Conservation (phyloP, 2,888 invertebrate genomes). For the Netelia inedita region DNA sequence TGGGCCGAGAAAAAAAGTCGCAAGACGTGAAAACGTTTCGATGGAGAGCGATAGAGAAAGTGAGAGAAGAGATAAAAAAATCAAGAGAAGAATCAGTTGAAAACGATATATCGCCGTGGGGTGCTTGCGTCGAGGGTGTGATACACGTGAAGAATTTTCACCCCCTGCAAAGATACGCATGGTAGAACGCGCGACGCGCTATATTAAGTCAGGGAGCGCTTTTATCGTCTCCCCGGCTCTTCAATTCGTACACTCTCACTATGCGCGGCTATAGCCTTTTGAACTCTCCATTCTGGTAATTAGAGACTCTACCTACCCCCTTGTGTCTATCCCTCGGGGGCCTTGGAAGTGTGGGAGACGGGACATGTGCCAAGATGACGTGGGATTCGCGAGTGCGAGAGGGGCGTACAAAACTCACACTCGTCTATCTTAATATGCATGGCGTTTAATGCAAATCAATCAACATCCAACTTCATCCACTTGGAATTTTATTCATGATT, state of each 20-base stretch:
- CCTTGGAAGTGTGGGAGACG: slow-evolving; percentile 34
- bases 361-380: slow-evolving; percentile 32
- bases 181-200: slow-evolving; percentile 44
- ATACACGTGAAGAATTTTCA: slow-evolving; percentile 21
- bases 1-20: slow-evolving; percentile 27
- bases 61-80: slow-evolving; percentile 11
- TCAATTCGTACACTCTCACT: slow-evolving; percentile 8
- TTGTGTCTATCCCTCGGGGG: slow-evolving; percentile 45
- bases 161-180: slow-evolving; percentile 25
- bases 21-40: slow-evolving; percentile 35
- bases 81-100: slow-evolving; percentile 31
- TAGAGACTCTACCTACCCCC: slow-evolving; percentile 53
- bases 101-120: slow-evolving; percentile 44
- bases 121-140: slow-evolving; percentile 44
- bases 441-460: no score
- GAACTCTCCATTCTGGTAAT: slow-evolving; percentile 69
- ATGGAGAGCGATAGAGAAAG: slow-evolving; percentile 30
- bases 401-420: not conserved
- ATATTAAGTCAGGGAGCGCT: slow-evolving; percentile 55
- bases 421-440: not conserved
- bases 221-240: slow-evolving; percentile 21
- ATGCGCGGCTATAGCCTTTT: slow-evolving; percentile 58
- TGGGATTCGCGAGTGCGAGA: slow-evolving; percentile 5
- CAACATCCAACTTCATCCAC: no score
- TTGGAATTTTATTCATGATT: no score